Evolutionary conservation across 2,888 invertebrate species (phyloP), one percentile per base, ranked within the genome.

Genomic region (Megalurothrips usitatus): DNA sequence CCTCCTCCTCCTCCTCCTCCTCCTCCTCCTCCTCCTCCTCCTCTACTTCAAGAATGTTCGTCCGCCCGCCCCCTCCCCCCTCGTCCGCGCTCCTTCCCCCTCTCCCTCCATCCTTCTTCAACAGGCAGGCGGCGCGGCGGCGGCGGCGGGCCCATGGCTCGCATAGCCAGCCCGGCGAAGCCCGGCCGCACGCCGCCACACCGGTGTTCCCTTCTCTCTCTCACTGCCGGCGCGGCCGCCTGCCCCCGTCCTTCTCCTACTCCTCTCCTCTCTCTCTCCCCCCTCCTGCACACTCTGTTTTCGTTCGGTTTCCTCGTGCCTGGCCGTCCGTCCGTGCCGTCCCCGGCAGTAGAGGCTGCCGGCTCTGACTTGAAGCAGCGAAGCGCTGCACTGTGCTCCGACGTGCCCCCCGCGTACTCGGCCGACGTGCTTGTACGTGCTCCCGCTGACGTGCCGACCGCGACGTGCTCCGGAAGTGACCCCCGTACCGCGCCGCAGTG

Each of bases 21-120:
- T 75, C 68, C 68, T 68, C n/a, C 63, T 63, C 63, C 23, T 68
- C 68, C 23, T 68, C 68, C 63, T 63, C 63, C 63, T 63, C n/a
- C 63, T 23, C 68, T 19, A 68, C 68, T 75, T 75, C 68, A 75
- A 75, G 68, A 75, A 75, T 75, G 68, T 75, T 75, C 68, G 68
- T 75, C 68, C 68, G 68, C 26, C 68, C 23, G 26, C 68, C 68
- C n/a, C 23, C 68, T 3, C 23, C 68, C 23, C 26, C 26, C 58
- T 14, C 68, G 23, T 68, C 23, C 68, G 0, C 23, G 23, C 23
- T 23, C 68, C 68, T 10, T 12, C 23, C 68, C 68, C 23, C 26
- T 8, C 68, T 19, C 17, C 68, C 68, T 52, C 68, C 68, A 75
- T 75, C 68, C 68, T 75, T 75, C 68, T 75, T 75, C 68, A 75